A percentile compares a stretch with the other conserved stretches of the same genome.
These are phyloP conservation scores for Leptinotarsa peninsularis DNA, from an alignment of 2,888 invertebrate species.

Conservation along the genomic window DNA sequence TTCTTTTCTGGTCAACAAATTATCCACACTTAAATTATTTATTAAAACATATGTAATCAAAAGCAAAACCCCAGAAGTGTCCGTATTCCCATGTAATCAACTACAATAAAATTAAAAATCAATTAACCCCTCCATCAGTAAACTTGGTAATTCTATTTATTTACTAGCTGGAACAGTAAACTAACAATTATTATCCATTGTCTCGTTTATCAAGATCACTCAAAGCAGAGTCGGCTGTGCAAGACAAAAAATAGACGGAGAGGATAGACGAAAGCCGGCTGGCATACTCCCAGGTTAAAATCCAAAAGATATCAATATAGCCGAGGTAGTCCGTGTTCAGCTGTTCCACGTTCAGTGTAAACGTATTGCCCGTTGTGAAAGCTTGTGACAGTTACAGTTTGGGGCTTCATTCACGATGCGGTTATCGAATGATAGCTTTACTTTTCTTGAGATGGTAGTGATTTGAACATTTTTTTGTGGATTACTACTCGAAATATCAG, in stretches of 20 bases:
- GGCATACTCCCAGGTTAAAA: constrained; percentile 38
- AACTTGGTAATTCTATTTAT: not conserved
- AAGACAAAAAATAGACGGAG: constrained; percentile 20
- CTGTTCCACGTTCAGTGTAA: constrained; percentile 29
- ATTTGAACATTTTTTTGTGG: constrained; percentile 21
- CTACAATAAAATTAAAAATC: too few relatives aligned
- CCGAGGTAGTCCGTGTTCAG: constrained; percentile 20
- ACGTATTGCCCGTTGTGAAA: constrained; percentile 12
- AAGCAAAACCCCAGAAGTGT: too few relatives aligned
- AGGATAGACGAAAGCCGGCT: constrained; percentile 25
- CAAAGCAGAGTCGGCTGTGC: not conserved
- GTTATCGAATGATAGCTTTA: constrained; percentile 21
- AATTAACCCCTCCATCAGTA: too few relatives aligned
- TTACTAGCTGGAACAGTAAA: not conserved
- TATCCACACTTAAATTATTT: too few relatives aligned
- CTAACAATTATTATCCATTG: constrained; percentile 9
- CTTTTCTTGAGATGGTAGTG: constrained; percentile 15
- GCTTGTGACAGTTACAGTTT: constrained; percentile 1
- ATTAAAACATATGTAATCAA: too few relatives aligned
- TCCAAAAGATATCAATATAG: constrained; percentile 38
- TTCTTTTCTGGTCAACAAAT: too few relatives aligned
- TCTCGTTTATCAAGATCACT: not conserved
- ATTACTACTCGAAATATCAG: constrained; percentile 25
- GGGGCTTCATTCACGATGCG: constrained; percentile 20
- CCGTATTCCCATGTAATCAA: too few relatives aligned